Conservation (phyloP, 2,113 vertebrate genomes). For the Apistogramma diplotaenia region DNA sequence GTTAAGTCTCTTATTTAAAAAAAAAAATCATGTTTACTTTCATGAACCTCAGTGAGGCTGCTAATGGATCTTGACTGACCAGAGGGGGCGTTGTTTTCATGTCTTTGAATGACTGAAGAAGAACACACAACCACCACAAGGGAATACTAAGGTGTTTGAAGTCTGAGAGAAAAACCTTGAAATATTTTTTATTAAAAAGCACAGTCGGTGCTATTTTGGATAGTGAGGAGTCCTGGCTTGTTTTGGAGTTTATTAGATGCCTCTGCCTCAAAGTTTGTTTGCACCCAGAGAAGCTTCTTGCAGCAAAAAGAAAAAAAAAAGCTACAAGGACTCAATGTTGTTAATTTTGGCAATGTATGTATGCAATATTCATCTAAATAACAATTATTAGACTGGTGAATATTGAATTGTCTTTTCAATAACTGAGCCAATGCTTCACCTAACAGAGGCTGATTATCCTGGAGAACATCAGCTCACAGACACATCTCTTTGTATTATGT, state of each 20-base stretch:
- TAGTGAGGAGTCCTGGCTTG: background rate
- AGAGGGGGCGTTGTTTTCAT: background rate
- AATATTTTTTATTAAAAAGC: slow-evolving; percentile 2
- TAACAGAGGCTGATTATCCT: background rate
- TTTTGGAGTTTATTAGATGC: background rate
- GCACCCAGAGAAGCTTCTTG: background rate
- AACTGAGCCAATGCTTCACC: background rate
- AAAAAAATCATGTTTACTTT: background rate
- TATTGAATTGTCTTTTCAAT: no score
- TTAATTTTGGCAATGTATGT: background rate
- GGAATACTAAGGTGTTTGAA: background rate
- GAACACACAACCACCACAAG: background rate
- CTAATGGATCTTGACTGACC: background rate
- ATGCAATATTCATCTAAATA: background rate
- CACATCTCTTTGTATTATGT: background rate
- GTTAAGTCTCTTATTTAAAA: background rate
- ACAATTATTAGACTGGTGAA: no score
- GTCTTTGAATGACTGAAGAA: background rate
- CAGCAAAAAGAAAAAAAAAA: background rate
- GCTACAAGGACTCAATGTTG: background rate
- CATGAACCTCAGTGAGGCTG: background rate
- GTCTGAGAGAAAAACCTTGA: background rate
- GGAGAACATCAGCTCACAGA: background rate
- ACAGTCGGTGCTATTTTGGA: background rate
- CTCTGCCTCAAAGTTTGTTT: background rate